Percentiles rank a stretch among this genome's conserved stretches.
Conservation (phyloP, 2,113 vertebrate species). For the Dasyornis broadbenti region DNA sequence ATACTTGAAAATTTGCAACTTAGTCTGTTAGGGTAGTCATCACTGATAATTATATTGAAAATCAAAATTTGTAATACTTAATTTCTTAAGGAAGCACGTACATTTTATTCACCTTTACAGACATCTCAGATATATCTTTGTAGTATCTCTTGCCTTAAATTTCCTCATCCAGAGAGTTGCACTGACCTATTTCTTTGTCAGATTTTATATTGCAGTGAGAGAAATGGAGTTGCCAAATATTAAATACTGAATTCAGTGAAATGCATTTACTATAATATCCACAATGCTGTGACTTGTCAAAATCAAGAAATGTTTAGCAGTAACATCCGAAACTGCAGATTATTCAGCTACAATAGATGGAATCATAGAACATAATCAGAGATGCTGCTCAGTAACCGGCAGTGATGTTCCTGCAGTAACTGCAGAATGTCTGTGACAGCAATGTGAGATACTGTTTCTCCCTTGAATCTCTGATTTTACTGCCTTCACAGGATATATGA, state of each 20-base stretch:
- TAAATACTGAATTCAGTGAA: not conserved
- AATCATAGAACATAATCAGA: not conserved
- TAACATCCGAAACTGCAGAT: not conserved
- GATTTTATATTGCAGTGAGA: not conserved
- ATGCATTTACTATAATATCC: not conserved
- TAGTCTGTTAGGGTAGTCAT: not conserved
- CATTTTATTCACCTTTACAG: not conserved
- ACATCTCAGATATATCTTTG: not conserved
- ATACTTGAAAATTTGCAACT: not conserved
- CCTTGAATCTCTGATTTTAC: not conserved
- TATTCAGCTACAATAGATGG: not conserved
- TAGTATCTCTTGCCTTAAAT: not conserved
- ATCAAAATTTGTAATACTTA: not conserved
- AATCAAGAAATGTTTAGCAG: not conserved
- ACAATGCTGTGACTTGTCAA: not conserved
- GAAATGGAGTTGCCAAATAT: not conserved
- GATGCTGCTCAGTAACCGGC: not conserved
- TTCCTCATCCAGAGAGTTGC: not conserved
- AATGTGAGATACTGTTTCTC: not conserved
- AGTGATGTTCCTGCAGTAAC: not conserved
- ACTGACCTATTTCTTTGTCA: not conserved
- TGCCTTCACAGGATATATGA: not conserved
- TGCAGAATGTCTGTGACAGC: not conserved
- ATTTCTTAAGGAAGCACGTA: not conserved
- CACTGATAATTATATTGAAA: not conserved